A percentile compares a stretch with the other conserved stretches of the same genome.
These are phyloP conservation scores for Scartelaos histophorus DNA, from an alignment of 2,113 vertebrate species.

Conservation along the genomic window DNA sequence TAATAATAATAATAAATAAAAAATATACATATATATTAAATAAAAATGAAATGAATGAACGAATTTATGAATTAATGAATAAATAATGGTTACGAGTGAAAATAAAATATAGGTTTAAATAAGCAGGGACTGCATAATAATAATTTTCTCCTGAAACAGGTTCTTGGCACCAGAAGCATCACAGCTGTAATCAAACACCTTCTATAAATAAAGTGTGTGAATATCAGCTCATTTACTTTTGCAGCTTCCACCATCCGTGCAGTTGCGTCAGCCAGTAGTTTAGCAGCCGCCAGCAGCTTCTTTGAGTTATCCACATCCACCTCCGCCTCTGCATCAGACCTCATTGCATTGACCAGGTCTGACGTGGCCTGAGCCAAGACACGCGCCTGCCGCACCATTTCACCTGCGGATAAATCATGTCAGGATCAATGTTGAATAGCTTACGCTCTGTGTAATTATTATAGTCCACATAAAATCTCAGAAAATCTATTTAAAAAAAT, in stretches of 20 bases:
- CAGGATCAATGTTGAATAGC: not conserved
- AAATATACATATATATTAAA: too few relatives aligned
- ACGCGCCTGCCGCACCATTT: slow-evolving; percentile 96
- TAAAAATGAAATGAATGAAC: too few relatives aligned
- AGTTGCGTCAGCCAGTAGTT: slow-evolving; percentile 93
- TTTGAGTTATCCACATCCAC: slow-evolving; percentile 97
- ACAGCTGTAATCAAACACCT: slow-evolving; percentile 6
- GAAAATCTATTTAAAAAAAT: too few relatives aligned
- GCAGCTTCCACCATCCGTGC: slow-evolving; percentile 98
- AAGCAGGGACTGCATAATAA: not conserved
- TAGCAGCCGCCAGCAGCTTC: slow-evolving; percentile 95
- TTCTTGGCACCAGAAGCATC: slow-evolving; percentile 17
- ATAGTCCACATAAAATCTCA: not conserved
- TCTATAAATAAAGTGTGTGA: slow-evolving; percentile 9
- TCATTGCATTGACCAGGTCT: slow-evolving; percentile 95
- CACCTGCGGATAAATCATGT: slow-evolving; percentile 75
- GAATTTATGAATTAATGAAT: too few relatives aligned
- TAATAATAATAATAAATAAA: too few relatives aligned
- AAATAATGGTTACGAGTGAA: not conserved
- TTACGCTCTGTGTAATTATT: not conserved
- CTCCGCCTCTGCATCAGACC: slow-evolving; percentile 94
- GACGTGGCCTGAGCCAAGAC: slow-evolving; percentile 96
- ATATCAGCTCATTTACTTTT: slow-evolving; percentile 80
- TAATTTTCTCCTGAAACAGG: slow-evolving; percentile 2
- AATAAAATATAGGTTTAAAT: not conserved